phyloP scores from a whole-genome alignment of 2,888 invertebrate genomes.

The Clanis bilineata region DNA sequence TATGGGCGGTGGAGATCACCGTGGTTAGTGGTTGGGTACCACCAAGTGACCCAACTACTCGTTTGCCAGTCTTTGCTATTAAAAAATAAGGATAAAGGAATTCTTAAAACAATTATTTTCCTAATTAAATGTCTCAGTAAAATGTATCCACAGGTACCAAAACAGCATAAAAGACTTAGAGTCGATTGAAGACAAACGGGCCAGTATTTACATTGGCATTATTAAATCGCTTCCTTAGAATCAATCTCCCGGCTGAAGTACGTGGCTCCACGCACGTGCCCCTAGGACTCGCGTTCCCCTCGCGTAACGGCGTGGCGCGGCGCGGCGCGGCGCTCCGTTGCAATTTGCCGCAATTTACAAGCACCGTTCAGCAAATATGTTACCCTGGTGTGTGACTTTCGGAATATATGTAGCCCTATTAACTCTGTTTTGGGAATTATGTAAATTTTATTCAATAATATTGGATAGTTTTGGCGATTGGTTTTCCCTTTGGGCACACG shows the following conservation, averaged over 20 bases:
- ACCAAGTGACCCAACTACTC: too few relatives aligned
- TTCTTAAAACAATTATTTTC: background rate
- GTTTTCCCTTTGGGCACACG: too few relatives aligned
- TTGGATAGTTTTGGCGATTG: too few relatives aligned
- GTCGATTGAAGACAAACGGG: background rate
- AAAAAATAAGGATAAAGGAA: too few relatives aligned
- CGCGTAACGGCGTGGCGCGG: too few relatives aligned
- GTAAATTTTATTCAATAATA: background rate
- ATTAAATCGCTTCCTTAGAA: background rate
- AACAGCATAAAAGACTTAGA: constrained; percentile 14
- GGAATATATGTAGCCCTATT: background rate
- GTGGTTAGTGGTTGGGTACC: too few relatives aligned
- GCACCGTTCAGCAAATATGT: constrained; percentile 39
- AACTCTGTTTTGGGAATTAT: background rate
- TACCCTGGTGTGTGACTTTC: constrained; percentile 12
- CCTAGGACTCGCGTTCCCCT: background rate
- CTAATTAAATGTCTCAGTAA: background rate
- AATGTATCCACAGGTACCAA: constrained; percentile 3
- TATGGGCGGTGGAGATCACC: too few relatives aligned
- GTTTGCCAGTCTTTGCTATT: too few relatives aligned
- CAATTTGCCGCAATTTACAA: constrained; percentile 60
- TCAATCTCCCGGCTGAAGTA: background rate
- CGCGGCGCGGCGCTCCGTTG: constrained; percentile 67
- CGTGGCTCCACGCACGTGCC: background rate
- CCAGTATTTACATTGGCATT: constrained; percentile 1